These are phyloP conservation scores for Cryptomyrus ogoouensis DNA, from an alignment of 2,113 vertebrate species.

Conservation along the genomic window DNA sequence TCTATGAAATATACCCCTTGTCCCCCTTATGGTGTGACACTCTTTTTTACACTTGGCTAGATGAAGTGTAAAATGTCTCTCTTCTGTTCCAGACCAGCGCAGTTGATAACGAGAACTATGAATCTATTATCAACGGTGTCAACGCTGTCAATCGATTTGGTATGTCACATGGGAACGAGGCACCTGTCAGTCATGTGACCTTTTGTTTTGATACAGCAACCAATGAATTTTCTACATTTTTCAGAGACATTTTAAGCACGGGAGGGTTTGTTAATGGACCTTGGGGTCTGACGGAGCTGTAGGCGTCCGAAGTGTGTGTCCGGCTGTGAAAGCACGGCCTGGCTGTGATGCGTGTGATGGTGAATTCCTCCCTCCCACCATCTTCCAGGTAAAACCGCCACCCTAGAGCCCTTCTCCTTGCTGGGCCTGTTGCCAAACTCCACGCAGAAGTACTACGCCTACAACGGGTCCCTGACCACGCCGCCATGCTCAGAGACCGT, in stretches of 20 bases:
- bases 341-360: background rate
- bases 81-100: constrained; percentile 61
- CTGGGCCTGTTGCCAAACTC: constrained; percentile 79
- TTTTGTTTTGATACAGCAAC: background rate
- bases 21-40: background rate
- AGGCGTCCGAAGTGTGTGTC: background rate
- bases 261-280: background rate
- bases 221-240: background rate
- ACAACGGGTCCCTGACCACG: constrained; percentile 86
- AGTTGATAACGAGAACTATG: constrained; percentile 79
- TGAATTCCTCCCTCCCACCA: background rate
- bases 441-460: constrained; percentile 87
- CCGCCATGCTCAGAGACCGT: constrained; percentile 88
- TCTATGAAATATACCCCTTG: background rate
- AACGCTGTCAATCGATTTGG: constrained; percentile 84
- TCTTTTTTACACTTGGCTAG: background rate
- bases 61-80: constrained; percentile 21
- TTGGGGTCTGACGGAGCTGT: background rate
- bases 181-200: background rate
- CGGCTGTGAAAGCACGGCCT: background rate
- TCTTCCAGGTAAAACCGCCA: constrained; percentile 71
- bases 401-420: constrained; percentile 68
- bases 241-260: background rate
- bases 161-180: constrained; percentile 45
- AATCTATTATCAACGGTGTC: constrained; percentile 72